Evolutionary conservation across 2,888 invertebrate genomes (phyloP).

Genomic region (Phanerotoma sp.): DNA sequence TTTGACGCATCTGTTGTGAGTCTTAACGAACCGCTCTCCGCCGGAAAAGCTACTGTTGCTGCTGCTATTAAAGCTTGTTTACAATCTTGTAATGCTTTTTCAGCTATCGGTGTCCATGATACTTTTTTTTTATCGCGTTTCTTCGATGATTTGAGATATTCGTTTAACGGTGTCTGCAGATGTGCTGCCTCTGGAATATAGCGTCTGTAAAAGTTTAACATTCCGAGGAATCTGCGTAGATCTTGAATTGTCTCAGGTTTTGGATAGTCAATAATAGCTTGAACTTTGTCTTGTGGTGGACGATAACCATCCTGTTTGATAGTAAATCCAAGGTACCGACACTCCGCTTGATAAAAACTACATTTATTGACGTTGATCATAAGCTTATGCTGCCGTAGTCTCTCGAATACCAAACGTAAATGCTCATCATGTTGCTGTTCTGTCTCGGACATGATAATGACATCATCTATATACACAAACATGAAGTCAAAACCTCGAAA

Average conservation of each 20-base stretch:
- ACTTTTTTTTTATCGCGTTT: slow-evolving; percentile 12
- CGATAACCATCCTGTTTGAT: slow-evolving; percentile 13
- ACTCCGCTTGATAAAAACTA: neutral
- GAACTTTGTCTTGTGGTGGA: slow-evolving; percentile 19
- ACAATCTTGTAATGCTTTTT: too few species aligned
- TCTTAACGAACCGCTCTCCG: neutral
- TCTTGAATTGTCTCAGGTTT: slow-evolving; percentile 8
- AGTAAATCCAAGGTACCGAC: slow-evolving; percentile 10
- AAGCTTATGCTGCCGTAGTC: neutral
- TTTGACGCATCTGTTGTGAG: slow-evolving; percentile 13
- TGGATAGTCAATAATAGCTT: slow-evolving; percentile 20
- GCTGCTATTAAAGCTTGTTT: too few species aligned
- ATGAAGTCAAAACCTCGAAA: too few species aligned
- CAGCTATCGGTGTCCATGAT: too few species aligned
- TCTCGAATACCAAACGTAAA: neutral
- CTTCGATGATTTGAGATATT: slow-evolving; percentile 13
- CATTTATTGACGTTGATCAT: neutral
- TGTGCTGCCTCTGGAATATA: slow-evolving; percentile 12
- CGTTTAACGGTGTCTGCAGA: slow-evolving; percentile 15
- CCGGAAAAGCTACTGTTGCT: too few species aligned
- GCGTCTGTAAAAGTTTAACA: slow-evolving; percentile 24
- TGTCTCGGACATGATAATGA: neutral
- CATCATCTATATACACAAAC: neutral
- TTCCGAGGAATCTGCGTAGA: slow-evolving; percentile 23
- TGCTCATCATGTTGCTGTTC: neutral